phyloP scores from a whole-genome alignment of 2,797 vertebrate genomes.

The Oryzias dopingdopingensis region DNA sequence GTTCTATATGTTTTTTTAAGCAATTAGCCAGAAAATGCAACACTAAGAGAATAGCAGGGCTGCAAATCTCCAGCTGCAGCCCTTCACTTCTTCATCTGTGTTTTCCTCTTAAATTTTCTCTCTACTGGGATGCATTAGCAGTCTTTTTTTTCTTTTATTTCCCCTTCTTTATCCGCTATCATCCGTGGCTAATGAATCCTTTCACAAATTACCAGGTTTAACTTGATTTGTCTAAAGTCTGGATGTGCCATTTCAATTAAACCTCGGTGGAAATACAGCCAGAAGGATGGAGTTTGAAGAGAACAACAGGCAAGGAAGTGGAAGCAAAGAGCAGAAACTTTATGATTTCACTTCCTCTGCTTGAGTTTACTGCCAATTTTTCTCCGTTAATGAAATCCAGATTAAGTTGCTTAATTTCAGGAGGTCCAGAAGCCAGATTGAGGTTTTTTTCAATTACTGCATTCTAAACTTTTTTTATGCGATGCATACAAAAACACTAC shows the following conservation, averaged over 20 bases:
- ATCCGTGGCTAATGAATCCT: slow-evolving; percentile 50
- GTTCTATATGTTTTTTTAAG: no score
- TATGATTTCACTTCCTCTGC: slow-evolving; percentile 67
- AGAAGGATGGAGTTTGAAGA: background rate
- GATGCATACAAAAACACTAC: slow-evolving; percentile 46
- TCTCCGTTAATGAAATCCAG: slow-evolving; percentile 65
- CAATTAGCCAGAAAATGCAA: no score
- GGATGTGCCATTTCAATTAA: slow-evolving; percentile 22
- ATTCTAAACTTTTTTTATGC: slow-evolving; percentile 14
- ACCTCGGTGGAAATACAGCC: slow-evolving; percentile 31
- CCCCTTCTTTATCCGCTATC: slow-evolving; percentile 58
- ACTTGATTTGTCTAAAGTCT: slow-evolving; percentile 40
- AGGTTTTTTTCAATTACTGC: slow-evolving; percentile 26
- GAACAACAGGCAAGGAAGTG: slow-evolving; percentile 12
- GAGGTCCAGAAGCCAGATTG: slow-evolving; percentile 46
- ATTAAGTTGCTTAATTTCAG: slow-evolving; percentile 41
- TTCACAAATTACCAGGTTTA: slow-evolving; percentile 47
- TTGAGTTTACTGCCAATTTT: slow-evolving; percentile 38
- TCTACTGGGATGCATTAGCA: background rate
- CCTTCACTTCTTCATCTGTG: slow-evolving; percentile 10
- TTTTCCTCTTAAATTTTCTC: slow-evolving; percentile 14
- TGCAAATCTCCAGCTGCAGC: slow-evolving; percentile 32
- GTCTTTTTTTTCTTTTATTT: slow-evolving; percentile 25
- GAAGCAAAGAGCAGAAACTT: slow-evolving; percentile 65
- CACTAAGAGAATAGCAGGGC: no score